These are phyloP conservation scores for Paedocypris sp. DNA, from an alignment of 2,113 vertebrate species.

Conservation along the genomic window DNA sequence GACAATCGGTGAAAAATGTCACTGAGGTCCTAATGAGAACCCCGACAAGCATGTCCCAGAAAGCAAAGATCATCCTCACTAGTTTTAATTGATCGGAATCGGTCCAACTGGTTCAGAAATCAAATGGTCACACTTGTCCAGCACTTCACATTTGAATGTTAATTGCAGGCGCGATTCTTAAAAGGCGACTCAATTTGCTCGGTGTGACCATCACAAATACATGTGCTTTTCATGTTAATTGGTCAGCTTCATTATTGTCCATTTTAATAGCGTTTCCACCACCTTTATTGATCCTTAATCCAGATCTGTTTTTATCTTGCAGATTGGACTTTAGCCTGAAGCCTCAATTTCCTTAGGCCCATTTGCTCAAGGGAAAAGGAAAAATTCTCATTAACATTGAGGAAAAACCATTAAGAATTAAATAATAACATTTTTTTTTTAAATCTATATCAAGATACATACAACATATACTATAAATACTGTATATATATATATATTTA, in stretches of 20 bases:
- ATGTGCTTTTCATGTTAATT: conserved; percentile 33
- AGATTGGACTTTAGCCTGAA: too few relatives aligned
- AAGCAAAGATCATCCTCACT: conserved; percentile 34
- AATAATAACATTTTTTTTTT: too few relatives aligned
- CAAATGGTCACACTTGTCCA: conserved; percentile 25
- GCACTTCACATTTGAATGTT: conserved; percentile 47
- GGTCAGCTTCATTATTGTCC: conserved; percentile 18
- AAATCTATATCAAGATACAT: too few relatives aligned
- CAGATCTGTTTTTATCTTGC: too few relatives aligned
- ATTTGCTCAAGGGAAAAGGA: too few relatives aligned
- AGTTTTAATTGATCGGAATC: conserved; percentile 44
- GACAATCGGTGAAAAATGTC: conserved; percentile 33
- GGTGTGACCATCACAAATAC: conserved; percentile 7
- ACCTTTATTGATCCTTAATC: too few relatives aligned
- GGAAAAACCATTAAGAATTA: too few relatives aligned
- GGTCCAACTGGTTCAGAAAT: conserved; percentile 36
- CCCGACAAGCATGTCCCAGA: conserved; percentile 21
- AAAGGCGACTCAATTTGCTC: conserved; percentile 37
- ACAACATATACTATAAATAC: too few relatives aligned
- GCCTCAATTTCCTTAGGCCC: too few relatives aligned
- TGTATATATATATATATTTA: too few relatives aligned
- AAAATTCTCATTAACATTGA: too few relatives aligned
- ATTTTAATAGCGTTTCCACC: conserved; percentile 41
- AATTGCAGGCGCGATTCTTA: conserved; percentile 45
- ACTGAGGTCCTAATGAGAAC: conserved; percentile 25